Conservation (phyloP, 2,888 invertebrate genomes). For the Caenorhabditis sp. region DNA sequence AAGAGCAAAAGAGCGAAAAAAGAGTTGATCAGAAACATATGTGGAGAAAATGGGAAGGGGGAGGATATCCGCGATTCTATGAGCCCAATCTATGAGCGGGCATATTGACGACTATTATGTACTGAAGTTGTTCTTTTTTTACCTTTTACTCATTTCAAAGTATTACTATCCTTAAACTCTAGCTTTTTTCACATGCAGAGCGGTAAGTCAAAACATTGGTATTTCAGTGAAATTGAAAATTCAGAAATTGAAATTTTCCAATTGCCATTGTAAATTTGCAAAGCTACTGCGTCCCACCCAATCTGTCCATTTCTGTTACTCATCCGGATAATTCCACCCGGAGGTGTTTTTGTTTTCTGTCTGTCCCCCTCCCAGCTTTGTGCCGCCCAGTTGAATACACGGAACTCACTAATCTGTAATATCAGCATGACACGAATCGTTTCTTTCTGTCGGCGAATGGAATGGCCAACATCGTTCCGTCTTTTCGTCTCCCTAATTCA, state of each 20-base stretch:
- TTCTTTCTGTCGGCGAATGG: slow-evolving; percentile 1
- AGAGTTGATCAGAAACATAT: slow-evolving; percentile 27
- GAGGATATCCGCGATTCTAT: neutral
- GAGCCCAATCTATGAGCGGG: slow-evolving; percentile 18
- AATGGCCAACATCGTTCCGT: neutral
- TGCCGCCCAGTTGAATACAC: slow-evolving; percentile 21
- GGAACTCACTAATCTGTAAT: slow-evolving; percentile 44
- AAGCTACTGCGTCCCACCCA: neutral
- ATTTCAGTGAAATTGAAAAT: neutral
- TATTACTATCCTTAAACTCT: no score
- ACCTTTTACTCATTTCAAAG: no score
- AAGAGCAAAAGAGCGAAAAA: slow-evolving; percentile 26
- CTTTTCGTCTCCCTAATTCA: neutral
- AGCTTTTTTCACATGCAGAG: no score
- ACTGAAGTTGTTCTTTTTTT: slow-evolving; percentile 1
- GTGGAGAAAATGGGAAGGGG: slow-evolving; percentile 1
- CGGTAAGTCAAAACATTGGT: no score
- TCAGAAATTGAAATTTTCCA: neutral
- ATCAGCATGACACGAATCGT: slow-evolving; percentile 34
- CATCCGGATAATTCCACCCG: slow-evolving; percentile 50
- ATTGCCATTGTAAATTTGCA: neutral
- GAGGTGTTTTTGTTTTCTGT: slow-evolving; percentile 23
- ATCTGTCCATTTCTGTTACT: slow-evolving; percentile 35
- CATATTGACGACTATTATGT: slow-evolving; percentile 7
- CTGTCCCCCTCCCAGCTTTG: slow-evolving; percentile 8